These are phyloP conservation scores for Tenrec ecaudatus DNA, from an alignment of 2,113 vertebrate genomes.

Conservation along the genomic window DNA sequence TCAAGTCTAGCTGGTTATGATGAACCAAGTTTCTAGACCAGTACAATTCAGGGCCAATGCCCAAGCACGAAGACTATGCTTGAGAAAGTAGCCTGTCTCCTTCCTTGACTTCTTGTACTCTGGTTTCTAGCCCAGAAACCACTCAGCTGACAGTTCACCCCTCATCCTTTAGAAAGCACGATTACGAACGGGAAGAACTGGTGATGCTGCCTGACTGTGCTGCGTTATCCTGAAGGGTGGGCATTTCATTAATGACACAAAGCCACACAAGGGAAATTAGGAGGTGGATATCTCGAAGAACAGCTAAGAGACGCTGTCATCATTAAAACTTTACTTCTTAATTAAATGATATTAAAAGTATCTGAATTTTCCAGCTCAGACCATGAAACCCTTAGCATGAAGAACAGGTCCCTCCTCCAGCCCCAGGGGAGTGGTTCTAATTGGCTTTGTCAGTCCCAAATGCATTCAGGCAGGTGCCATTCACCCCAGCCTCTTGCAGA, in stretches of 20 bases:
- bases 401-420: background rate
- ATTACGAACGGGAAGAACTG: background rate
- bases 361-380: background rate
- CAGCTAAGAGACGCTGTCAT: background rate
- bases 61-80: background rate
- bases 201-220: background rate
- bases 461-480: background rate
- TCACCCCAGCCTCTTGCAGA: background rate
- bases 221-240: background rate
- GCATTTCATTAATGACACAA: background rate
- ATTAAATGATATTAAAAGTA: slow-evolving; percentile 38
- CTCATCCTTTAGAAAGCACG: background rate
- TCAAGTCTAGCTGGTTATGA: background rate
- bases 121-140: background rate
- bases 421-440: background rate
- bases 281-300: background rate
- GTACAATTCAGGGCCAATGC: background rate
- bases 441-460: slow-evolving; percentile 13
- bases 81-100: background rate
- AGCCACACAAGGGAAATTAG: background rate
- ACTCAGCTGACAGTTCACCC: background rate
- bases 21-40: background rate
- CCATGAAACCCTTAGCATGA: background rate
- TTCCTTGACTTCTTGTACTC: slow-evolving; percentile 4
- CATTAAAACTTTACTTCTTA: slow-evolving; percentile 1